Evolutionary conservation across 2,797 vertebrate species (phyloP).

Genomic region (Tenualosa ilisha): DNA sequence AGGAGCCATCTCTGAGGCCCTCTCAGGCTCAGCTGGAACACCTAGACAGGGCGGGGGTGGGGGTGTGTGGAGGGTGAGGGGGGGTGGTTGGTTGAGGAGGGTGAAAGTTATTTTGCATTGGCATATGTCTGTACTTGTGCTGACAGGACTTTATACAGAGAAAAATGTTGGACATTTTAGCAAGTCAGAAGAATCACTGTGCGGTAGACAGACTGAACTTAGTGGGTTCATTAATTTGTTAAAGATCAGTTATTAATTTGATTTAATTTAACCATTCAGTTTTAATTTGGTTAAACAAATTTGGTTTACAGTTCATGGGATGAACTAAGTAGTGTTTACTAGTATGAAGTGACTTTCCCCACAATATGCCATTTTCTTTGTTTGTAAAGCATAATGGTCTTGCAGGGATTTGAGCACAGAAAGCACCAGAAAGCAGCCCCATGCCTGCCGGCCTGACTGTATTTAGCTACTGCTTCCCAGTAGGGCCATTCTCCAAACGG

Average conservation of each 20-base stretch:
- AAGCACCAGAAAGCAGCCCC: not conserved
- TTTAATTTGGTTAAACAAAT: too few species aligned
- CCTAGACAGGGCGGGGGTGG: not conserved
- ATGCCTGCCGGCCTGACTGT: slow-evolving; percentile 55
- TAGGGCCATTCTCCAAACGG: slow-evolving; percentile 52
- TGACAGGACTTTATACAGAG: not conserved
- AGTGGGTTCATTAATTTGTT: too few species aligned
- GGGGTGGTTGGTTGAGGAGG: not conserved
- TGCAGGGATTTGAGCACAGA: not conserved
- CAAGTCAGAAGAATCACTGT: not conserved
- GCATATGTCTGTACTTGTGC: not conserved
- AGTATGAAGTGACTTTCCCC: not conserved
- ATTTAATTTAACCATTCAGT: too few species aligned
- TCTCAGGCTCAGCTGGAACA: not conserved
- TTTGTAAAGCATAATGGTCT: not conserved
- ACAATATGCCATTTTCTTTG: not conserved
- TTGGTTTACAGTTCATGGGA: too few species aligned
- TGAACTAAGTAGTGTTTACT: too few species aligned
- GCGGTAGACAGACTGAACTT: too few species aligned
- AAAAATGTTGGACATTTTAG: not conserved
- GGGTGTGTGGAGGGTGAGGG: not conserved
- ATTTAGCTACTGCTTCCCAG: slow-evolving; percentile 54
- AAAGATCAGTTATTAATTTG: too few species aligned
- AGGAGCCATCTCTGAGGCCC: not conserved
- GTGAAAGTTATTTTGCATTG: slow-evolving; percentile 2